Conservation (phyloP, 2,113 vertebrate genomes). For the Eira barbara region DNA sequence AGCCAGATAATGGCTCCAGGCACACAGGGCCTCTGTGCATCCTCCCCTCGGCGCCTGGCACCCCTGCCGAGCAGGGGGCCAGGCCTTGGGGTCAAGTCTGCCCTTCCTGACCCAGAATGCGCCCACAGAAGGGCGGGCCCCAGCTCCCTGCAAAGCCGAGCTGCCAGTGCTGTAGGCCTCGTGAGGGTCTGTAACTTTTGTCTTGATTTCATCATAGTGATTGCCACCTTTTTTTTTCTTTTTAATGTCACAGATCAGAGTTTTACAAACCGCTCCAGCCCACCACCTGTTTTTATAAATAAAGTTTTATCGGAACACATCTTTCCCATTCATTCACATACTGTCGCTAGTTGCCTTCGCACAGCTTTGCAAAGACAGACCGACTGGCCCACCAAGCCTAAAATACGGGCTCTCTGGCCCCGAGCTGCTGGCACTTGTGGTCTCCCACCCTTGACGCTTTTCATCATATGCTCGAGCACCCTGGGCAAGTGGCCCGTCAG, state of each 20-base stretch:
- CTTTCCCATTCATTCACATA: not conserved
- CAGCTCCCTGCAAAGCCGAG: not conserved
- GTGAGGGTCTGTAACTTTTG: fast-evolving
- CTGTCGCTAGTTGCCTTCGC: not conserved
- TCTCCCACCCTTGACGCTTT: not conserved
- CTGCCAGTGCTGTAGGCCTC: fast-evolving
- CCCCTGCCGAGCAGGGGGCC: fast-evolving
- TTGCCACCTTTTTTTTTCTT: not conserved
- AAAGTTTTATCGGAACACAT: not conserved
- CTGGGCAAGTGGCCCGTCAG: not conserved
- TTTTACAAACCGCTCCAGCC: not conserved
- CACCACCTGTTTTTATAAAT: not conserved
- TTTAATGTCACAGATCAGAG: not conserved
- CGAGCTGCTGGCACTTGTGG: fast-evolving
- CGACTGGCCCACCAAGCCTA: not conserved
- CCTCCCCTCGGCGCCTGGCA: not conserved
- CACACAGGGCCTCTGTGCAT: fast-evolving
- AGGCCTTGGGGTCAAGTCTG: too few relatives aligned
- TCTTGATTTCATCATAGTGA: not conserved
- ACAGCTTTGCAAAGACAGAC: not conserved
- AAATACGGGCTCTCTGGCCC: fast-evolving
- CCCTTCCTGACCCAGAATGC: not conserved
- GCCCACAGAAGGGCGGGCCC: not conserved
- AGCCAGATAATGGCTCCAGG: not conserved
- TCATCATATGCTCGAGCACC: not conserved